Percentiles rank a stretch among this genome's conserved stretches.
Evolutionary conservation across 2,797 vertebrate genomes (phyloP).

Genomic region (Hippopotamyrus pictus): DNA sequence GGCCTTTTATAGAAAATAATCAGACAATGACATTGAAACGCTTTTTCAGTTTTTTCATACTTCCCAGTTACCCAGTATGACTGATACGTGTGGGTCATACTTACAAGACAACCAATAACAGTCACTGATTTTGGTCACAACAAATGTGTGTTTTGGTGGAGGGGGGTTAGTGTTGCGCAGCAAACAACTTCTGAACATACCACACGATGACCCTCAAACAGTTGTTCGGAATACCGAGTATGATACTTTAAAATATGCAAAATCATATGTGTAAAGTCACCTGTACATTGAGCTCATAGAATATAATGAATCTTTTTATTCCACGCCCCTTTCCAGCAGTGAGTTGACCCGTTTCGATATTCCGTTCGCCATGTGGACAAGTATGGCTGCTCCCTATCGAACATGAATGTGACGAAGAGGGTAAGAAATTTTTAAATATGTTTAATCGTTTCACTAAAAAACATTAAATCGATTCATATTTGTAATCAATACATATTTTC

Average conservation of each 20-base stretch:
- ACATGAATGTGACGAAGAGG: neutral
- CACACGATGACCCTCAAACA: neutral
- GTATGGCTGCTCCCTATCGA: neutral
- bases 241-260: neutral
- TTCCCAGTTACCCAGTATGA: neutral
- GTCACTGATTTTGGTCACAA: neutral
- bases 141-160: neutral
- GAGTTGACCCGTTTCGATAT: neutral
- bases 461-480: neutral
- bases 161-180: neutral
- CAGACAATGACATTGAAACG: neutral
- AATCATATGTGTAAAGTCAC: neutral
- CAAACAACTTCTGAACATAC: neutral
- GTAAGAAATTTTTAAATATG: neutral
- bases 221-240: neutral
- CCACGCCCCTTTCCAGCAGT: constrained; percentile 45
- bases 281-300: neutral
- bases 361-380: constrained; percentile 4
- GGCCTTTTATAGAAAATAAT: neutral
- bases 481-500: neutral
- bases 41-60: neutral
- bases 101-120: neutral
- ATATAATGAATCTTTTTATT: neutral
- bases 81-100: neutral
- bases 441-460: neutral